phyloP scores from a whole-genome alignment of 1,140 invertebrate species.

The Zaprionus camerounensis region DNA sequence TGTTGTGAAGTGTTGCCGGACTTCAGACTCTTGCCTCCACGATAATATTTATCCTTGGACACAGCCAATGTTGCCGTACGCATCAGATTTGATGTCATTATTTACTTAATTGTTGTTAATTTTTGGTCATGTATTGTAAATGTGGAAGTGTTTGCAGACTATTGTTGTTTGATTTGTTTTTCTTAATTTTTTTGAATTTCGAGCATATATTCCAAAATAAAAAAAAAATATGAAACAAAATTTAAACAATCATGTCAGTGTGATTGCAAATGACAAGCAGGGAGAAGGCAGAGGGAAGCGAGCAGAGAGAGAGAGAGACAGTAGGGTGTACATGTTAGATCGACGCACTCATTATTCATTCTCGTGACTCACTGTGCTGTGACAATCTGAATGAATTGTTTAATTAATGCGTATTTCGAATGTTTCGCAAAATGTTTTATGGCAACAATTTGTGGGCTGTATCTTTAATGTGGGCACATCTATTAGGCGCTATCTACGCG shows the following conservation, averaged over 20 bases:
- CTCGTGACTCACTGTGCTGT: conserved; percentile 33
- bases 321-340: neutral
- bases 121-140: neutral
- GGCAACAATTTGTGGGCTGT: neutral
- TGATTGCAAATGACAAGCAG: neutral
- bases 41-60: neutral
- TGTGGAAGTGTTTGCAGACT: neutral
- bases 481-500: neutral
- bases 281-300: neutral
- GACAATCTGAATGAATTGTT: conserved; percentile 72
- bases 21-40: neutral
- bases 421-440: conserved; percentile 30
- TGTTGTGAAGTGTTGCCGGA: neutral
- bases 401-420: conserved; percentile 52
- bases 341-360: neutral
- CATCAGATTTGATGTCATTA: neutral
- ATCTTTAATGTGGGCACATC: neutral
- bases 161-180: neutral
- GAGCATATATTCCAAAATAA: conserved; percentile 12
- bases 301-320: too few relatives aligned
- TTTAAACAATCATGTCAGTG: conserved; percentile 7
- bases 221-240: neutral
- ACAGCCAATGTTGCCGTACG: neutral
- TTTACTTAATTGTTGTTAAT: neutral
- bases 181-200: conserved; percentile 12